Base-by-base conservation (phyloP, 2,888 invertebrate species). In the Mesorhabditis spiculigera region DNA sequence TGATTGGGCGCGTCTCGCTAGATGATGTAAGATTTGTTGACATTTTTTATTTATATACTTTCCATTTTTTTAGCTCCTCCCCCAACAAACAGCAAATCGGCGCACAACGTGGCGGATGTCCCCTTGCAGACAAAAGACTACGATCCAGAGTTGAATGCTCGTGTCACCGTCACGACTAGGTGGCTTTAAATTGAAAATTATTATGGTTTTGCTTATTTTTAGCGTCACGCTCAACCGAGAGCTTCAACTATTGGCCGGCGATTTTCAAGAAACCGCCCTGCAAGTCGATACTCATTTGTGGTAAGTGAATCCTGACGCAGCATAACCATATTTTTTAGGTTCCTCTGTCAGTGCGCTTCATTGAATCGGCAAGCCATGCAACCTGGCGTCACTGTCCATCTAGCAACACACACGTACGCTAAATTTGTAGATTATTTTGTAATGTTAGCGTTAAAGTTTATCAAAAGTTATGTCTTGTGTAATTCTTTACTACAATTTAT, bases 171-270 rank as follows among this genome's bases (percentile, higher is more conserved):
- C 28, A 85, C 83, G 5, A 83, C 85, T n/a, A 83, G 78, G 82
- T 81, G 63, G 69, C 45, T 58, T 58, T 1, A 62, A 6, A 50
- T 10, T 50, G 10, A 16, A 44, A 28, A 28, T 61, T 16, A 69
- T 43, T 4, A 44, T 66, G n/a, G 42, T 43, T 69, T 63, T 13
- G 3, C 42, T 43, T 8, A 45, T 69, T 43, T 77, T 50, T 62
- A 83, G 81, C 69, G 80, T 86, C 13, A 80, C 86, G 5, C 73
- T 84, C 64, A 85, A 82, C 67, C 79, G 86, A 5, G 86, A 86
- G 69, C 77, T 84, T 43, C 84, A 85, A 58, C 75, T 86, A 69
- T 68, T 78, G 61, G 79, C 79, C 5, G 86, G 86, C 16, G 83
- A 84, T 16, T 85, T 82, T 69, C 74, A 78, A 6, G 63, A 63